Base-by-base conservation (phyloP, 2,797 vertebrate species). In the Poliocrania exsul region DNA sequence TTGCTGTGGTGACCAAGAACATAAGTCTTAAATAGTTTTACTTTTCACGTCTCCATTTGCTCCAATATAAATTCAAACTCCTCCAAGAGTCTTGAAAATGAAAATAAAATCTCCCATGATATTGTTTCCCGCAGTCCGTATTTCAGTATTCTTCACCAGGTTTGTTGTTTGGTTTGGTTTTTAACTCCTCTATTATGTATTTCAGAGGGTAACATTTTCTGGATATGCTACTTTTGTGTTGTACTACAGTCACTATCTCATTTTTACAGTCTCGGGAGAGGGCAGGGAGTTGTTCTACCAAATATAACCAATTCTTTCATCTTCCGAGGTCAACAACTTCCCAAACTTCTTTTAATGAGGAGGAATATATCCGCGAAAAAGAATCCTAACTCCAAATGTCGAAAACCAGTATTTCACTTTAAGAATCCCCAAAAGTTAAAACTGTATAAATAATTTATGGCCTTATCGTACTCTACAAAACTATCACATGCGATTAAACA, bases 271-370 rank as follows among this genome's bases (percentile, higher is more conserved):
- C 90, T 90, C 54, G 35, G 77, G 31, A 92, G 88, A 93, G 92
- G 96, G 94, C 69, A 69, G 79, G 89, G 90, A 95, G 81, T 37
- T 60, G 64, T 61, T 84, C 81, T 82, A 93, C 92, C 93, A 90
- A 95, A 95, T 84, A 94, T 81, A 97, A 93, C 83, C 83, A 85
- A 53, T 47, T 86, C 86, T 95, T 94, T 93, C 83, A 92, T 94
- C 86, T 95, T 92, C 94, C 26, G 94, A 94, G 74, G 92, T 95
- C 95, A 96, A 93, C 88, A 93, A 92, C 94, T 94, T 96, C 89
- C 62, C 77, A 78, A 90, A 94, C 75, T 96, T 93, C 88, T 86
- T 80, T 71, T 3, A 91, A 13, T 1, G 5, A 84, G 29, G 5
- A 87, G 15, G 44, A 91, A 51, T 54, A 81, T 4, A 3, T 71